Percentiles rank a stretch among this genome's conserved stretches.
phyloP scores from a whole-genome alignment of 2,113 vertebrate species.

The Poecile atricapillus region DNA sequence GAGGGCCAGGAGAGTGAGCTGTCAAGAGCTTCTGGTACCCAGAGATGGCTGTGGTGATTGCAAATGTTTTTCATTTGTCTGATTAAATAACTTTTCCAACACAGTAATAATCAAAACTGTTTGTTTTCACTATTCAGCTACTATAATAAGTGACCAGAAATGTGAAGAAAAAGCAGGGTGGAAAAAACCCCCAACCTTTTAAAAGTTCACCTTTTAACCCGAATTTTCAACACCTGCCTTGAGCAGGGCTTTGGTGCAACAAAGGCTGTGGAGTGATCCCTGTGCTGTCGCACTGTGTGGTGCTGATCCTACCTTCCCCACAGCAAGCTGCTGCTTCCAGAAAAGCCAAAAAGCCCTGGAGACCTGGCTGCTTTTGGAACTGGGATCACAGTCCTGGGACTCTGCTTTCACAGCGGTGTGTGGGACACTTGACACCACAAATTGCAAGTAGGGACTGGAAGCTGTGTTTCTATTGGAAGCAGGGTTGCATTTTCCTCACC shows the following conservation, averaged over 20 bases:
- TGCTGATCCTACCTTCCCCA: constrained; percentile 56
- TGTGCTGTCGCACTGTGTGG: constrained; percentile 67
- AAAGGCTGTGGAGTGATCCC: constrained; percentile 78
- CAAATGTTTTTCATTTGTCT: neutral
- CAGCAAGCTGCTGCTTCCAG: constrained; percentile 8
- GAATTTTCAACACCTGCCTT: constrained; percentile 81
- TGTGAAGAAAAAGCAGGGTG: neutral
- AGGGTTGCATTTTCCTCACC: neutral
- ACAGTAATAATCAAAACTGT: neutral
- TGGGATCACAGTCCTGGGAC: neutral
- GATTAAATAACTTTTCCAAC: neutral
- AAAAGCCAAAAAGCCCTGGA: neutral
- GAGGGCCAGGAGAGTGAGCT: neutral
- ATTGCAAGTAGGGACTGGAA: neutral
- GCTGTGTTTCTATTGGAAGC: neutral
- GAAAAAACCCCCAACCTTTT: neutral
- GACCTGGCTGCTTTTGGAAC: constrained; percentile 27
- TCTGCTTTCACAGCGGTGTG: neutral
- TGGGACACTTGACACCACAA: neutral
- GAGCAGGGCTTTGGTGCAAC: constrained; percentile 74
- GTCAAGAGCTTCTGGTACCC: neutral
- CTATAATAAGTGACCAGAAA: neutral
- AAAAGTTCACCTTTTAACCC: constrained; percentile 78
- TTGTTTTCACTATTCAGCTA: neutral
- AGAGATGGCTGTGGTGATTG: neutral